Base-by-base conservation (phyloP, 2,797 vertebrate genomes). In the Pseudochirops corinnae region DNA sequence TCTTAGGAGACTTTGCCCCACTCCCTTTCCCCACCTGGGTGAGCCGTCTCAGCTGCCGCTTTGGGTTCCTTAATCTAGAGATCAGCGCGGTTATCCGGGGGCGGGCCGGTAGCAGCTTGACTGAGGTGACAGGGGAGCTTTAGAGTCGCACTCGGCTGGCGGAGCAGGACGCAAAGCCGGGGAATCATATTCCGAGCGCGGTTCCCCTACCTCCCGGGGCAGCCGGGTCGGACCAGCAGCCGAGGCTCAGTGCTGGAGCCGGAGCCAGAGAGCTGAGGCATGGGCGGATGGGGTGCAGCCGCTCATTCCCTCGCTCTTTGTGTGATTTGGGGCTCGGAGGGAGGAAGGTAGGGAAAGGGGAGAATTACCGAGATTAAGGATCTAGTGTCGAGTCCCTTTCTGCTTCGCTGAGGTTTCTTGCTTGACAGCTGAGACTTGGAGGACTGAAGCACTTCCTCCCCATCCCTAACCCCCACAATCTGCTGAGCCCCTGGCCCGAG, bases 41-140 rank as follows among this genome's bases (percentile, higher is more conserved):
- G 98, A 98, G 99, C 98, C 98, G 98, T 98, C 98, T 99, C 99
- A 99, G 99, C 99, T 99, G 99, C 98, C 98, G 96, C 99, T 99
- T 98, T 98, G 97, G 98, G 98, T 98, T 97, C 99, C 99, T 99
- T 99, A 99, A 99, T 99, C 99, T 99, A 98, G 98, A 99, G 99
- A 99, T 99, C 99, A 99, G 99, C 16, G 57, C 90, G 97, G 97
- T 96, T 99, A 99, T 99, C 99, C 97, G 98, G 99, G 98, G 99
- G 98, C 98, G 98, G 98, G 99, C 99, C 99, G 99, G 99, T 98
- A 98, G 99, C 98, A 99, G 99, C 99, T 99, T 99, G 99, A 99
- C 74, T 99, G 98, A 99, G 98, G 99, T 99, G 98, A 99, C 99
- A 99, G 99, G 99, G 99, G 99, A 99, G 98, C 99, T 99, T 99